Conservation (phyloP, 2,888 invertebrate species). For the Cheilosia vernalis region DNA sequence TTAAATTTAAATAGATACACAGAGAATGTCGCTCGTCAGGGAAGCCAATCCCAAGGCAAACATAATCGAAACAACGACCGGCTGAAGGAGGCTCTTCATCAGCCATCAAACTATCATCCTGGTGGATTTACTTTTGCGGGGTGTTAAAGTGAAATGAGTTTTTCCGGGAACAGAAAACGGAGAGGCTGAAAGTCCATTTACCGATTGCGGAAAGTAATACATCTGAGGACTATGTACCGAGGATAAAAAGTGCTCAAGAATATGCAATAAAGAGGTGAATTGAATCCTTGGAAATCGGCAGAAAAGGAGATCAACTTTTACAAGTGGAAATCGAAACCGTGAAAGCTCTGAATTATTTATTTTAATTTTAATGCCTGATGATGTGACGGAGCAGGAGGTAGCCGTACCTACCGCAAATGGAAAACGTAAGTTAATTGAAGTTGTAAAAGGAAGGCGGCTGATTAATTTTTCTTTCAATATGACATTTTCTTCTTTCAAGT, state of each 20-base stretch:
- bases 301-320: constrained; percentile 19
- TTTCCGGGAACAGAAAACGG: constrained; percentile 1
- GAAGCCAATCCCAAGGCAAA: neutral
- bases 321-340: neutral
- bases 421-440: constrained; percentile 14
- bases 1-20: constrained; percentile 30
- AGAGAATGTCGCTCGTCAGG: constrained; percentile 9
- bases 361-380: neutral
- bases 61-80: constrained; percentile 14
- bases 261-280: constrained; percentile 17
- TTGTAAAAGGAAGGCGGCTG: no score
- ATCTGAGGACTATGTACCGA: constrained; percentile 6
- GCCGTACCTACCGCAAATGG: neutral
- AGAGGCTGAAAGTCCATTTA: constrained; percentile 17
- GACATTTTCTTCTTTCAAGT: no score
- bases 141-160: constrained; percentile 18
- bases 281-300: constrained; percentile 8
- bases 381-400: neutral
- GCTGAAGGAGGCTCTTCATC: constrained; percentile 19
- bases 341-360: constrained; percentile 11
- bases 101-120: constrained; percentile 23
- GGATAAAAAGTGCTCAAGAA: neutral
- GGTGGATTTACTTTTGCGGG: constrained; percentile 6
- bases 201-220: constrained; percentile 19
- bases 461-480: no score